These are phyloP conservation scores for Nibea coibor DNA, from an alignment of 2,113 vertebrate genomes.

Conservation along the genomic window DNA sequence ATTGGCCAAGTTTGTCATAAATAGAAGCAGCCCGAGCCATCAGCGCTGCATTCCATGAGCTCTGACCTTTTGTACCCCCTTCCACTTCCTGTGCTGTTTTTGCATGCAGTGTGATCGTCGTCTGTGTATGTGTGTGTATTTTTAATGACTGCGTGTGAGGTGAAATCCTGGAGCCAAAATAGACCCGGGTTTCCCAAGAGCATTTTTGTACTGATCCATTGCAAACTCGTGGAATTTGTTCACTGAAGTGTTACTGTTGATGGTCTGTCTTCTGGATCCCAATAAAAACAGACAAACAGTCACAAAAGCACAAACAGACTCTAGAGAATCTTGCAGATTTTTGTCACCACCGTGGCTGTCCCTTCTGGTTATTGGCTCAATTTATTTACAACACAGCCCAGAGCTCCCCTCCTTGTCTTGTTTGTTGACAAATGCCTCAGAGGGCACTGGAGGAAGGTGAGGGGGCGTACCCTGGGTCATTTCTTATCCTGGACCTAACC, in stretches of 20 bases:
- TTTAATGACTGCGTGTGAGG: slow-evolving; percentile 37
- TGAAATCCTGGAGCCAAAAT: slow-evolving; percentile 29
- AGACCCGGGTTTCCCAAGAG: slow-evolving; percentile 14
- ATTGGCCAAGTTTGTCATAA: slow-evolving; percentile 81
- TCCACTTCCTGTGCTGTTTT: slow-evolving; percentile 83
- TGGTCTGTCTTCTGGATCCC: not conserved
- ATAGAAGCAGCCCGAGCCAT: slow-evolving; percentile 77
- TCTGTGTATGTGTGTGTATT: slow-evolving; percentile 45
- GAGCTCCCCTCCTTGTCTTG: slow-evolving; percentile 9
- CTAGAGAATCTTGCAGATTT: slow-evolving; percentile 25
- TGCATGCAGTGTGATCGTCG: slow-evolving; percentile 39
- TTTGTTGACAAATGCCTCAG: slow-evolving; percentile 58
- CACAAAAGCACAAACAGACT: slow-evolving; percentile 3
- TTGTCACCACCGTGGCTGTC: slow-evolving; percentile 11
- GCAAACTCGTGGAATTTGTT: slow-evolving; percentile 15
- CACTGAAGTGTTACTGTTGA: slow-evolving; percentile 7
- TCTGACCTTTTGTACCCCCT: slow-evolving; percentile 87
- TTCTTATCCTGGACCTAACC: slow-evolving; percentile 65
- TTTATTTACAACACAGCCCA: slow-evolving; percentile 40
- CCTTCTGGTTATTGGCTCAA: slow-evolving; percentile 9
- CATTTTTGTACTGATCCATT: slow-evolving; percentile 18
- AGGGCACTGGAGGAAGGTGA: slow-evolving; percentile 57
- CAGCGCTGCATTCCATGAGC: slow-evolving; percentile 82
- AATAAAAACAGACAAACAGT: slow-evolving; percentile 31
- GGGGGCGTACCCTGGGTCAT: slow-evolving; percentile 67